Conservation (phyloP, 64 coral and sea anemone genomes). For the Montipora capricornis region DNA sequence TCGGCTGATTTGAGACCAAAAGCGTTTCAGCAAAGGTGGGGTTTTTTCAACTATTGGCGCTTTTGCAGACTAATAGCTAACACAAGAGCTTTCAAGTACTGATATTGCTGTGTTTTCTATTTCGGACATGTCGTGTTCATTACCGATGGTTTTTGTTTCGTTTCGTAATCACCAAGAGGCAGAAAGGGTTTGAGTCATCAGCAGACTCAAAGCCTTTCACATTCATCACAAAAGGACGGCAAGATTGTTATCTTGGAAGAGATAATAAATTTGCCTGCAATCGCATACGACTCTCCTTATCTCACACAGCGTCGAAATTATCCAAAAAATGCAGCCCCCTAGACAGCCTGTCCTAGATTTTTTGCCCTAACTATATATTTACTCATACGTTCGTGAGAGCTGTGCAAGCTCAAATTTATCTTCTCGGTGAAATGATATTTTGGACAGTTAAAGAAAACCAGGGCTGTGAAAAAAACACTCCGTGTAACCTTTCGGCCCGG, state of each 20-base stretch:
- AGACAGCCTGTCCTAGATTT: constrained; percentile 10
- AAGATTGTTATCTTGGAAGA: constrained; percentile 36
- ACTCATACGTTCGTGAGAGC: neutral
- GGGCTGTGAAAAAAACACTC: neutral
- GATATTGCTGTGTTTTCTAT: constrained; percentile 6
- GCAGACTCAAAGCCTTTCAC: neutral
- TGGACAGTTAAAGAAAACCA: constrained; percentile 36
- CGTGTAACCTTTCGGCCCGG: constrained; percentile 29
- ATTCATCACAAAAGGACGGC: constrained; percentile 41
- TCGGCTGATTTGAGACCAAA: neutral
- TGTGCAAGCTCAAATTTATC: constrained; percentile 31
- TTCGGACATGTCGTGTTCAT: neutral
- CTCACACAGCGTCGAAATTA: constrained; percentile 39
- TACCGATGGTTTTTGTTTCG: constrained; percentile 22
- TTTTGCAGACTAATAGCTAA: constrained; percentile 13
- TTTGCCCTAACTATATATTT: constrained; percentile 7
- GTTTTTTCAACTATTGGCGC: constrained; percentile 9
- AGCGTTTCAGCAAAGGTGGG: neutral
- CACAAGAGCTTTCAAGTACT: constrained; percentile 27
- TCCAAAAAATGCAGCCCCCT: constrained; percentile 38
- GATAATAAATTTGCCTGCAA: constrained; percentile 53
- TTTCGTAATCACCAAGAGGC: neutral
- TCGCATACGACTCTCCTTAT: constrained; percentile 35
- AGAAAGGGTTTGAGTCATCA: neutral
- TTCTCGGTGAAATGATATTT: constrained; percentile 29